Conservation (phyloP, 2,797 vertebrate species). For the Acropternis orthonyx region DNA sequence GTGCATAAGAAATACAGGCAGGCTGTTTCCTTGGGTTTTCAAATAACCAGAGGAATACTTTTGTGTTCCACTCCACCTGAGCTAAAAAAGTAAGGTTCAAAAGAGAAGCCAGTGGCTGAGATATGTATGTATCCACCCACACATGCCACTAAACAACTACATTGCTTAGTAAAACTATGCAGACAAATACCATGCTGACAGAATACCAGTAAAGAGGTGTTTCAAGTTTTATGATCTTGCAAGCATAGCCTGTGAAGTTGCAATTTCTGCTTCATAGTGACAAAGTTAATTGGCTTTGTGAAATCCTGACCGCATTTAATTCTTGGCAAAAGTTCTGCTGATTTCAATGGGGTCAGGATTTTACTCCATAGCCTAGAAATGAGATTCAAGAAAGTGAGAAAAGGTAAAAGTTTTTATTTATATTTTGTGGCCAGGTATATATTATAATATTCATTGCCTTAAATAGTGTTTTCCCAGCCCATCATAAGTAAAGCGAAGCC, state of each 20-base stretch:
- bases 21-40: background rate
- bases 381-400: background rate
- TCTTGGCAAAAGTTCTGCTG: conserved; percentile 48
- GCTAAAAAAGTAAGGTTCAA: background rate
- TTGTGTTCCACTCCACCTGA: accelerated
- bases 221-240: background rate
- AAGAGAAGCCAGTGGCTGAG: background rate
- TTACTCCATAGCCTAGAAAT: background rate
- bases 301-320: conserved; percentile 66
- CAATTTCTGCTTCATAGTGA: background rate
- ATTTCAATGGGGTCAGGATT: conserved; percentile 67
- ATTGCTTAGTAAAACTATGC: background rate
- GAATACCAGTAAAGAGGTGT: background rate
- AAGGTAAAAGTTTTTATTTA: background rate
- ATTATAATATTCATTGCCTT: conserved; percentile 67
- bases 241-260: background rate
- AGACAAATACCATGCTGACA: background rate
- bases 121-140: background rate
- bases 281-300: background rate
- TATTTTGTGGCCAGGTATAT: conserved; percentile 28
- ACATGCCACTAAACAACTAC: background rate
- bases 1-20: background rate
- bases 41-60: background rate
- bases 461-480: conserved; percentile 93
- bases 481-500: conserved; percentile 94